Evolutionary conservation across 1,140 invertebrate species (phyloP), one percentile per base, ranked within the genome.

Genomic region (Drosophila miranda): DNA sequence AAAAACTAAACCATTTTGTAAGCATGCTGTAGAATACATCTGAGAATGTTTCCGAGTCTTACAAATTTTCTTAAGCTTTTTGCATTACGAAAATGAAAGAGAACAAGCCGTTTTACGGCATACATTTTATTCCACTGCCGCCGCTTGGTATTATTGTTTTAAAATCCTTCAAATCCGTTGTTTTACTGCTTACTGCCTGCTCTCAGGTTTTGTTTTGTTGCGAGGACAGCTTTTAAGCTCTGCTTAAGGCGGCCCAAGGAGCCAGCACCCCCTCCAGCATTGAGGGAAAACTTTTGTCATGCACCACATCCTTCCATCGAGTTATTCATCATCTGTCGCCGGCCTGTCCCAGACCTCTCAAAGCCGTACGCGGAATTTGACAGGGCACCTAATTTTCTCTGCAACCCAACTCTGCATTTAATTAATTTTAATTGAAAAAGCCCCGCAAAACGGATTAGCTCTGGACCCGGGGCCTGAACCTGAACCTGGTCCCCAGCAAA

Each of bases 371-470:
- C 53, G 45, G 66, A 67, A 81, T 77, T 78, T 77, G 81, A 86
- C 81, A 74, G 67, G 52, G 67, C 67, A 73, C 53, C 77, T 83
- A 83, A 83, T 83, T n/a, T n/a, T n/a, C n/a, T n/a, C n/a, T n/a
- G n/a, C n/a, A n/a, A n/a, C n/a, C n/a, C n/a, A n/a, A n/a, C n/a
- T 16, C 42, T 68, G 78, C 80, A 74, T 86, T 84, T 81, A 86
- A 84, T 81, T 81, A 77, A 86, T 84, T 84, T 84, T 86, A 86
- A 84, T 84, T 84, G 81, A 84, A 84, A 84, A 79, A 79, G 72
- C 68, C 70, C 70, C 60, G 68, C 54, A 45, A 66, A 66, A 76
- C 54, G 57, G 49, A 71, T 81, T 86, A 74, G 68, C 21, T 44
- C 30, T 52, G 51, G 34, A 60, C 52, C 34, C 9, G n/a, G 16